Base-by-base conservation (phyloP, 2,888 invertebrate genomes). In the Oeneis ivallda region DNA sequence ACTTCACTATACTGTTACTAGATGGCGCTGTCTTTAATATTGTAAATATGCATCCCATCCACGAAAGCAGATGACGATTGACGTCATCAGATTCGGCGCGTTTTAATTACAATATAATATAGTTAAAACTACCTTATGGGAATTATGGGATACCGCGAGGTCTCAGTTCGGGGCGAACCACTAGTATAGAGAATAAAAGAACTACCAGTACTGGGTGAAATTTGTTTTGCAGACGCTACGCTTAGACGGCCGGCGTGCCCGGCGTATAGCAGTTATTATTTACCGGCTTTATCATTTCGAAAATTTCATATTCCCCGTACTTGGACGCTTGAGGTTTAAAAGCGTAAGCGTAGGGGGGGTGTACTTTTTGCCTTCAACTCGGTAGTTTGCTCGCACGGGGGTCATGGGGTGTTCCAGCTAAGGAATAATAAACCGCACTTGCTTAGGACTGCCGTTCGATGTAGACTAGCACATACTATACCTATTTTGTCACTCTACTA, bases 231-330 rank as follows among this genome's bases (percentile, higher is more conserved):
- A 56, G 56, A 64, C 71, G 45, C 68, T 78, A 76, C 77, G 59
- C 61, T 71, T 78, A 85, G 85, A 82, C 86, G 88, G 84, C 82
- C 81, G 77, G 80, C 85, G 82, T 83, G 83, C 86, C 85, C 82
- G 82, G 84, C 83, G 87, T 87, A 87, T 87, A 87, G 84, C 87
- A 90, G 91, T 92, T 92, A 91, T 91, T 92, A 92, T 92, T 92
- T 91, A 91, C 92, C 88, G 86, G 90, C 90, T 91, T 91, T 91
- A 91, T 91, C 91, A 91, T 92, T 92, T 91, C 91, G 91, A 91
- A 92, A 92, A 91, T 92, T 92, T 90, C 91, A 92, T 91, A 91
- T 91, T 90, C 91, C 88, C 89, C 85, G 87, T 88, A 88, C 90
- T 90, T 89, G 90, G 91, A 90, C 91, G 91, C 85, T 89, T 89